Conservation (phyloP, 2,888 invertebrate species). For the Tyria jacobaeae region DNA sequence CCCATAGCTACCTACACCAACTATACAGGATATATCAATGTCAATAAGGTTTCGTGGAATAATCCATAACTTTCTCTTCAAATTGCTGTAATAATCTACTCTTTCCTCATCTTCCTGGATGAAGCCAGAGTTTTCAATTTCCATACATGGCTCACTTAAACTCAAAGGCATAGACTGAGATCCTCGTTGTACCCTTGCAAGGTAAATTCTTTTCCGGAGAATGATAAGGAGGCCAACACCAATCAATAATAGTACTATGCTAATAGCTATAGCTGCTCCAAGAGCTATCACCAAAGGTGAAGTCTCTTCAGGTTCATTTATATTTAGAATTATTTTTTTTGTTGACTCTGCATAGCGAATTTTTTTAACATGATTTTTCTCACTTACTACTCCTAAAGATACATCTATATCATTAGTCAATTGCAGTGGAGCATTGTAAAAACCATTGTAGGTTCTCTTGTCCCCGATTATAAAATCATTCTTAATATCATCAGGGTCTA, state of each 20-base stretch:
- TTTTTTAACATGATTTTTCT: constrained; percentile 88
- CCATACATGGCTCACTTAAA: constrained; percentile 92
- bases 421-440: constrained; percentile 91
- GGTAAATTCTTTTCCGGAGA: constrained; percentile 79
- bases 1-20: constrained; percentile 92
- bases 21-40: constrained; percentile 89
- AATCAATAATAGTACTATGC: constrained; percentile 89
- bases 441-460: constrained; percentile 90
- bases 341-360: constrained; percentile 88
- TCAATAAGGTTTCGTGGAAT: constrained; percentile 90
- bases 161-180: constrained; percentile 89
- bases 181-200: constrained; percentile 79
- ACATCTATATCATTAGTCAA: constrained; percentile 88
- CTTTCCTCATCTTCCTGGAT: constrained; percentile 90
- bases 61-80: constrained; percentile 92
- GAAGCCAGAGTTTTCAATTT: constrained; percentile 93
- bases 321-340: constrained; percentile 83
- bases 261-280: constrained; percentile 89
- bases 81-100: constrained; percentile 90
- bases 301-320: constrained; percentile 79
- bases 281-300: constrained; percentile 83
- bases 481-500: constrained; percentile 88
- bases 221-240: constrained; percentile 88
- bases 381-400: constrained; percentile 90
- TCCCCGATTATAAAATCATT: constrained; percentile 93